These are phyloP conservation scores for Papilio polytes DNA, from an alignment of 1,140 invertebrate genomes.

Conservation along the genomic window DNA sequence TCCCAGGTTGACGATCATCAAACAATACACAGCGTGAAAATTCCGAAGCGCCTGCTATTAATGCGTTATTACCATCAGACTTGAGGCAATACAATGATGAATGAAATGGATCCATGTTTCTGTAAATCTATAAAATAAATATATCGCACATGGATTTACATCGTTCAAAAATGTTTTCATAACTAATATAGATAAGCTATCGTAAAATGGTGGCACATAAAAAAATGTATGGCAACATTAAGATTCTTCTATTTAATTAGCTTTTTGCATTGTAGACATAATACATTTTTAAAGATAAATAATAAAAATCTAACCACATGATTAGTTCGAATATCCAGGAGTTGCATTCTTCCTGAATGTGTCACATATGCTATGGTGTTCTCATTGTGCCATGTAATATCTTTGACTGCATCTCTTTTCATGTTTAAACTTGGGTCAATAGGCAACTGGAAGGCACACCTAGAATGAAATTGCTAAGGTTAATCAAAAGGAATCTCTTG, in stretches of 20 bases:
- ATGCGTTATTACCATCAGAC: constrained; percentile 57
- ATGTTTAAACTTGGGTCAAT: constrained; percentile 43
- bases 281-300: background rate
- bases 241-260: background rate
- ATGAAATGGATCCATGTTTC: constrained; percentile 63
- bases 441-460: constrained; percentile 48
- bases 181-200: too few species aligned
- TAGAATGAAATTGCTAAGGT: constrained; percentile 45
- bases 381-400: constrained; percentile 65
- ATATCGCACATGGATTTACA: background rate
- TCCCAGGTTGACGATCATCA: constrained; percentile 53
- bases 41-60: constrained; percentile 64
- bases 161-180: background rate
- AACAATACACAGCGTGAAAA: constrained; percentile 72
- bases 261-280: background rate
- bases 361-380: constrained; percentile 60
- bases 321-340: constrained; percentile 59
- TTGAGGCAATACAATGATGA: constrained; percentile 68
- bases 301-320: constrained; percentile 48
- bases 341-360: constrained; percentile 55
- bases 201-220: too few species aligned
- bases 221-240: too few species aligned
- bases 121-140: constrained; percentile 59
- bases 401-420: constrained; percentile 51
- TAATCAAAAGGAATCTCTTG: background rate